A percentile compares a stretch with the other conserved stretches of the same genome.
Conservation (phyloP, 2,888 invertebrate species). For the Physocephala rufipes region DNA sequence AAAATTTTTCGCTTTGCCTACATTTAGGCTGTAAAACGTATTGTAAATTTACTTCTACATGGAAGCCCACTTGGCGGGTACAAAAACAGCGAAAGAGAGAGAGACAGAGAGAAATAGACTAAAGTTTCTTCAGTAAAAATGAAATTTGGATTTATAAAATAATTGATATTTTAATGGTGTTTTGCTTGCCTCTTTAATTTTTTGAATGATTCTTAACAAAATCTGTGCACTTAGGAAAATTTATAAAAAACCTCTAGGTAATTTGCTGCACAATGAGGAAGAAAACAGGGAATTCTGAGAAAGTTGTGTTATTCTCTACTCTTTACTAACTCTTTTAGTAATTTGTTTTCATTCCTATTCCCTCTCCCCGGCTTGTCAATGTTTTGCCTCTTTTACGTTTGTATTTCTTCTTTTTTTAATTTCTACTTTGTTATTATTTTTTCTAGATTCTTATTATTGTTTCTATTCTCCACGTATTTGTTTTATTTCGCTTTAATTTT, state of each 20-base stretch:
- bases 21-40: conserved; percentile 10
- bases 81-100: not conserved
- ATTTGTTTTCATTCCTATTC: conserved; percentile 18
- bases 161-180: not conserved
- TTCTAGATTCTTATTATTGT: conserved; percentile 2
- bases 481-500: not conserved
- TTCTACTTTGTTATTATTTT: not conserved
- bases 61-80: not conserved
- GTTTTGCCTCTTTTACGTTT: not conserved
- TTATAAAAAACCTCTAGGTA: no score
- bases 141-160: not conserved
- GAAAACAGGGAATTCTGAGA: no score
- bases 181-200: not conserved
- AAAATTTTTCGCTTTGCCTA: not conserved
- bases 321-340: conserved; percentile 7
- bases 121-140: not conserved
- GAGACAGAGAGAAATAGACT: not conserved
- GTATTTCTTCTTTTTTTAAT: not conserved
- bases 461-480: not conserved
- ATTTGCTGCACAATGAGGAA: no score
- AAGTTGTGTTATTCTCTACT: no score
- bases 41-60: conserved; percentile 13
- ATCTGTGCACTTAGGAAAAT: no score
- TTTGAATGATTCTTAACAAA: not conserved
- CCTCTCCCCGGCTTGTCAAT: no score